phyloP scores from a whole-genome alignment of 2,888 invertebrate species.

The Drosophila dives region DNA sequence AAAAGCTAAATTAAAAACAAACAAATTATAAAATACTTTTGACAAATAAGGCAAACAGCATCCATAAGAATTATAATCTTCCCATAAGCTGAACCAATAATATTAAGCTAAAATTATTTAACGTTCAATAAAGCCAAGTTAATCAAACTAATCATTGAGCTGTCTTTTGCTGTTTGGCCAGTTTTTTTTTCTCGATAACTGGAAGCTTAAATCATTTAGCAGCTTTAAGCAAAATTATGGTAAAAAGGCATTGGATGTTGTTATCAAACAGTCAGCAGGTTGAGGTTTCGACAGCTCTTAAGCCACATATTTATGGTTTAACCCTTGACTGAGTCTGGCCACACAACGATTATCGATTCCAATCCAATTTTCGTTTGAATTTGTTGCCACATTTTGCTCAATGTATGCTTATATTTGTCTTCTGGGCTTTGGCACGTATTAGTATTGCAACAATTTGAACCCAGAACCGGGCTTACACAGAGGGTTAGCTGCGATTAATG shows the following conservation, averaged over 20 bases:
- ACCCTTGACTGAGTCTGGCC: constrained; percentile 4
- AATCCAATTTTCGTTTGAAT: constrained; percentile 3
- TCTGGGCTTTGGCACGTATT: constrained; percentile 34
- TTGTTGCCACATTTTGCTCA: constrained; percentile 20
- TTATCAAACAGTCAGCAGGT: neutral
- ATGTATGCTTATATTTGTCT: constrained; percentile 16
- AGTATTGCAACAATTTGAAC: constrained; percentile 31
- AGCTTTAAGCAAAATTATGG: neutral
- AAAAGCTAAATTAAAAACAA: neutral
- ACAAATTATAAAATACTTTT: neutral
- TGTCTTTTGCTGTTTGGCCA: neutral
- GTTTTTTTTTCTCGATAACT: neutral
- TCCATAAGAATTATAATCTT: neutral
- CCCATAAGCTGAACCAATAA: neutral
- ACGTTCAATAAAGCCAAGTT: neutral
- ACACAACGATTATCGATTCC: constrained; percentile 7
- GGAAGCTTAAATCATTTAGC: constrained; percentile 3
- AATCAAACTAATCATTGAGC: neutral
- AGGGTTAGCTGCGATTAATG: constrained; percentile 60
- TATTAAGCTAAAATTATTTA: neutral
- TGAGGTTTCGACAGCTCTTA: constrained; percentile 1
- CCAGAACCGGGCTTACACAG: constrained; percentile 15
- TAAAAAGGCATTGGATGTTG: neutral
- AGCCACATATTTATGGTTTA: constrained; percentile 9
- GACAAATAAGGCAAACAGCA: neutral